Conservation (phyloP, 2,797 vertebrate species). For the Chelidonichthys spinosus region DNA sequence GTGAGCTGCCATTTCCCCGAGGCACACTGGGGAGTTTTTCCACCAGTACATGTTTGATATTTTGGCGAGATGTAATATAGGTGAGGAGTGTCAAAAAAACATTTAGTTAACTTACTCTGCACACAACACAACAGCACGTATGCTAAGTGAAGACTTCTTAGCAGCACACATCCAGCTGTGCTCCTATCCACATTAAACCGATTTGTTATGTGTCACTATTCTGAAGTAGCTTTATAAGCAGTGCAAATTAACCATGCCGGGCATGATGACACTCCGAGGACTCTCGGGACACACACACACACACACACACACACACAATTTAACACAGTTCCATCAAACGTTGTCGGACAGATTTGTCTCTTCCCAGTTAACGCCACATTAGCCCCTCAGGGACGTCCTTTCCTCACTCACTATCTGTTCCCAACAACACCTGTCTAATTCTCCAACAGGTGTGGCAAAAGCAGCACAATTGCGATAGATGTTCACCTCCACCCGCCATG, state of each 20-base stretch:
- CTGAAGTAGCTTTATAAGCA: too few species aligned
- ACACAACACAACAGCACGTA: background rate
- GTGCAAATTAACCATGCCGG: background rate
- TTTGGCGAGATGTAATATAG: conserved; percentile 7
- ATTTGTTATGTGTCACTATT: background rate
- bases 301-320: background rate
- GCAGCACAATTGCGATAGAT: background rate
- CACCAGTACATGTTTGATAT: background rate
- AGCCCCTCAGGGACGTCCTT: background rate
- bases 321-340: background rate
- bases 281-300: background rate
- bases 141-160: background rate
- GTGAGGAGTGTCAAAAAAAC: background rate
- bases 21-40: background rate
- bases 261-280: background rate
- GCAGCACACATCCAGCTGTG: background rate
- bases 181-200: background rate
- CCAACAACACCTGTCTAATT: conserved; percentile 13
- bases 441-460: background rate
- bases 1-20: conserved; percentile 16
- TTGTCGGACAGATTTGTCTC: background rate
- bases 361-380: background rate
- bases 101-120: too few species aligned
- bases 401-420: background rate
- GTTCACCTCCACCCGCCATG: background rate